These are phyloP conservation scores for Druceiella hillmani DNA, from an alignment of 2,888 invertebrate genomes.

Conservation along the genomic window DNA sequence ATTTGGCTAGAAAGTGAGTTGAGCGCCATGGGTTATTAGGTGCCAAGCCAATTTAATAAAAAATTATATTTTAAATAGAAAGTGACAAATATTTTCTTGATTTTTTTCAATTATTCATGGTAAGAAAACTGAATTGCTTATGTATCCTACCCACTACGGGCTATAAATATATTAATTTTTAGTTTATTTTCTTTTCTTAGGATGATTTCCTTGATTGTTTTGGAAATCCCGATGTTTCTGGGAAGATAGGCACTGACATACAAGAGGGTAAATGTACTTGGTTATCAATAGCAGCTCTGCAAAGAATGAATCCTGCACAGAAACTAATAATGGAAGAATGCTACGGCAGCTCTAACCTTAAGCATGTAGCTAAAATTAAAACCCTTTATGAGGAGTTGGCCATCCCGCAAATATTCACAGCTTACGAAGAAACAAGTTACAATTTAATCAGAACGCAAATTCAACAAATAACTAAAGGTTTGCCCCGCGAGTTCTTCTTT, in stretches of 20 bases:
- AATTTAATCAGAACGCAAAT: conserved; percentile 65
- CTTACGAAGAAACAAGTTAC: conserved; percentile 66
- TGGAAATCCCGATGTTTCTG: conserved; percentile 68
- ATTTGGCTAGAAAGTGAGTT: too few species aligned
- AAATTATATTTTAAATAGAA: too few species aligned
- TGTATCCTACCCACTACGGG: too few species aligned
- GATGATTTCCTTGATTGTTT: conserved; percentile 79
- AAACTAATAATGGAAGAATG: conserved; percentile 58
- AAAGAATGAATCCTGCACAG: conserved; percentile 60
- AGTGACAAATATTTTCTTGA: too few species aligned
- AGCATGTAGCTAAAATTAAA: conserved; percentile 54
- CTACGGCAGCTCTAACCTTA: conserved; percentile 57
- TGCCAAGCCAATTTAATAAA: too few species aligned
- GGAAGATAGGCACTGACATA: conserved; percentile 80
- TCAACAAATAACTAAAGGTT: conserved; percentile 63
- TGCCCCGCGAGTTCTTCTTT: conserved; percentile 65
- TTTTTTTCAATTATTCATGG: too few species aligned
- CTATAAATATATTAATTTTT: too few species aligned
- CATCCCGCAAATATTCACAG: conserved; percentile 57
- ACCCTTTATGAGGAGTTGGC: conserved; percentile 62
- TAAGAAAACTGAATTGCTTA: too few species aligned
- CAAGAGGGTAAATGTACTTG: conserved; percentile 85
- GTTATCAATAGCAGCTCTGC: conserved; percentile 73
- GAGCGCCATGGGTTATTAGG: too few species aligned
- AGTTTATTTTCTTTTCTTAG: conserved; percentile 33